These are phyloP conservation scores for Nettapus auritus DNA, from an alignment of 2,113 vertebrate genomes.

Conservation along the genomic window DNA sequence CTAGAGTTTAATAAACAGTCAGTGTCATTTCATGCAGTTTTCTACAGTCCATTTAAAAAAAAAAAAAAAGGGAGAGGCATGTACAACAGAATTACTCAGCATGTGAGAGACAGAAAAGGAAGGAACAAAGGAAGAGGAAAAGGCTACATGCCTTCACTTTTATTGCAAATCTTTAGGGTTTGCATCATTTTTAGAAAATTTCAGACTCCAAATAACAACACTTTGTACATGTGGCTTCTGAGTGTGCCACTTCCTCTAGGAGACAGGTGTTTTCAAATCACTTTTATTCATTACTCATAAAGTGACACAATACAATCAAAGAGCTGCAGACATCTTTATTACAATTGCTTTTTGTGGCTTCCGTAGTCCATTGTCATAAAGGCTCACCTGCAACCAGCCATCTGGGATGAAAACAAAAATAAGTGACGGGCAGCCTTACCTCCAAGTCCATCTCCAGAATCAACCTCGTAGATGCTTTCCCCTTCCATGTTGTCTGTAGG, in stretches of 20 bases:
- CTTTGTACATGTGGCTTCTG: neutral
- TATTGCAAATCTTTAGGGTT: constrained; percentile 22
- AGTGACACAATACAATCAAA: constrained; percentile 33
- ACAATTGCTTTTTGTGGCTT: neutral
- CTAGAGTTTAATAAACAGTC: neutral
- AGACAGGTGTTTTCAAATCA: constrained; percentile 21
- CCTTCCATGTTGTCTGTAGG: constrained; percentile 49
- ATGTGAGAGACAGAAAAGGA: neutral
- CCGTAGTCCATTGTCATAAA: neutral
- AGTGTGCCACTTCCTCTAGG: neutral
- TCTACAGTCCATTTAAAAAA: neutral
- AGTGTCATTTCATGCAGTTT: neutral
- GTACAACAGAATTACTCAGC: neutral
- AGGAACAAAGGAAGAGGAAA: neutral
- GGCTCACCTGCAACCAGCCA: constrained; percentile 5
- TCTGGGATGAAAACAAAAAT: neutral
- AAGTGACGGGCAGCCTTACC: constrained; percentile 50
- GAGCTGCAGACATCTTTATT: neutral
- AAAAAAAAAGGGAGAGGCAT: neutral
- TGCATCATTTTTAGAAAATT: neutral
- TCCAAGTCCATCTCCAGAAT: constrained; percentile 68
- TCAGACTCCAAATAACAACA: neutral
- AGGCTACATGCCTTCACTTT: neutral
- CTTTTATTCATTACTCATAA: constrained; percentile 44
- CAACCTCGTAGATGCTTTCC: constrained; percentile 69